These are phyloP conservation scores for Hyalella azteca DNA, from an alignment of 2,888 invertebrate species.

Conservation along the genomic window DNA sequence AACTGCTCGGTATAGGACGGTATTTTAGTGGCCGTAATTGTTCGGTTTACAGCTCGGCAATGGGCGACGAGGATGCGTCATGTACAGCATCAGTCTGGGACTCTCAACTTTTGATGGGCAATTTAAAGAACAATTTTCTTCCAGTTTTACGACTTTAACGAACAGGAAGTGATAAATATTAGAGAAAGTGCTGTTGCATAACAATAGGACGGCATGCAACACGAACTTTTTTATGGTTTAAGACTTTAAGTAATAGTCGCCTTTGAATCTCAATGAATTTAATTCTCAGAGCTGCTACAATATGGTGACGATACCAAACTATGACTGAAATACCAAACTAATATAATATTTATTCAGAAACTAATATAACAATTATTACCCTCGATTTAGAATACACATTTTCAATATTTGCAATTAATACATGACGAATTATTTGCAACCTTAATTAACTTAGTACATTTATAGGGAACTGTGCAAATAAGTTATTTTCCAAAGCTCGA, in stretches of 20 bases:
- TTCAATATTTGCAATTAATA: too few relatives aligned
- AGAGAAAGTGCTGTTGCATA: neutral
- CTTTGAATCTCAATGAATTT: neutral
- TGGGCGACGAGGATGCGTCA: neutral
- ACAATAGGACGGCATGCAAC: neutral
- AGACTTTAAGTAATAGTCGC: neutral
- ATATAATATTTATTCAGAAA: neutral
- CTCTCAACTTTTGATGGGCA: slow-evolving; percentile 9
- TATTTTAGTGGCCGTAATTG: slow-evolving; percentile 2
- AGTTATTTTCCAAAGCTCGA: too few relatives aligned
- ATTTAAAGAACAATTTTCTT: neutral
- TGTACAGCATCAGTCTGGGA: neutral
- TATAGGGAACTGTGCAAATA: too few relatives aligned
- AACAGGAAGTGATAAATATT: slow-evolving; percentile 19
- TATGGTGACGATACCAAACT: neutral
- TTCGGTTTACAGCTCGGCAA: neutral
- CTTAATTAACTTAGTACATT: too few relatives aligned
- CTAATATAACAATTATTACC: too few relatives aligned
- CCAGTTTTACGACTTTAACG: neutral
- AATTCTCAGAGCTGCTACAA: neutral
- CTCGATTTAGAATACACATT: too few relatives aligned
- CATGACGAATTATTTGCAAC: too few relatives aligned
- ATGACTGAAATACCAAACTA: neutral
- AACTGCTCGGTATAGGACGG: too few relatives aligned
- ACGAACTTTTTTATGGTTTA: too few relatives aligned